These are phyloP conservation scores for Rambutsinella grinnellia DNA, from an alignment of 2,888 invertebrate species.

Conservation along the genomic window DNA sequence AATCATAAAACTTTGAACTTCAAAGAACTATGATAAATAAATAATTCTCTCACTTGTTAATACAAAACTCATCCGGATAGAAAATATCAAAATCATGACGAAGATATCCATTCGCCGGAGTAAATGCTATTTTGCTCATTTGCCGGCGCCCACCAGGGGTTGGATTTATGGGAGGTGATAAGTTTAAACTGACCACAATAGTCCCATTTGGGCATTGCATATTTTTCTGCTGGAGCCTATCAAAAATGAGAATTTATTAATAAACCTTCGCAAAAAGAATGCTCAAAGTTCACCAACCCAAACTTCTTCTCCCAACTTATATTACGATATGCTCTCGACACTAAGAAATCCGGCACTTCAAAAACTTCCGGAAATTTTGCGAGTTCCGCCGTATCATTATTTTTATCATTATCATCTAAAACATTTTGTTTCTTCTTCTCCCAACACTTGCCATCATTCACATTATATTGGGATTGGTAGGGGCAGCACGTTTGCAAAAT, in stretches of 20 bases:
- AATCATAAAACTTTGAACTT: not conserved
- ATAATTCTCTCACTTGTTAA: constrained; percentile 46
- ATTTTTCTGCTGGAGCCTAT: constrained; percentile 24
- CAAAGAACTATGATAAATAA: not conserved
- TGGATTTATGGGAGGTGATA: not conserved
- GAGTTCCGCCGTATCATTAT: not conserved
- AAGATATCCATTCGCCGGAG: constrained; percentile 53
- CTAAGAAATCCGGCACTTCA: constrained; percentile 24
- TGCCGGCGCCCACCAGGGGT: not conserved
- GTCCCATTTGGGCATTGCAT: constrained; percentile 51
- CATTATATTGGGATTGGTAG: constrained; percentile 29
- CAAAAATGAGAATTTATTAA: not conserved
- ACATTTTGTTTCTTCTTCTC: not conserved
- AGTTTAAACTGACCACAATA: constrained; percentile 18
- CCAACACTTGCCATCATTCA: constrained; percentile 18
- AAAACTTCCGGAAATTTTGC: constrained; percentile 23
- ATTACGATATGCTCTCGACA: constrained; percentile 27
- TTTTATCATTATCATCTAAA: not conserved
- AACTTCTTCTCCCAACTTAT: constrained; percentile 13
- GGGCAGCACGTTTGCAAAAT: constrained; percentile 41
- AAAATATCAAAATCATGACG: constrained; percentile 55
- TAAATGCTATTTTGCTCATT: constrained; percentile 3
- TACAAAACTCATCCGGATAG: constrained; percentile 61
- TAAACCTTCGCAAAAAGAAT: not conserved
- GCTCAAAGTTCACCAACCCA: constrained; percentile 9